Conservation (phyloP, 2,797 vertebrate species). For the Pseudochirops corinnae region DNA sequence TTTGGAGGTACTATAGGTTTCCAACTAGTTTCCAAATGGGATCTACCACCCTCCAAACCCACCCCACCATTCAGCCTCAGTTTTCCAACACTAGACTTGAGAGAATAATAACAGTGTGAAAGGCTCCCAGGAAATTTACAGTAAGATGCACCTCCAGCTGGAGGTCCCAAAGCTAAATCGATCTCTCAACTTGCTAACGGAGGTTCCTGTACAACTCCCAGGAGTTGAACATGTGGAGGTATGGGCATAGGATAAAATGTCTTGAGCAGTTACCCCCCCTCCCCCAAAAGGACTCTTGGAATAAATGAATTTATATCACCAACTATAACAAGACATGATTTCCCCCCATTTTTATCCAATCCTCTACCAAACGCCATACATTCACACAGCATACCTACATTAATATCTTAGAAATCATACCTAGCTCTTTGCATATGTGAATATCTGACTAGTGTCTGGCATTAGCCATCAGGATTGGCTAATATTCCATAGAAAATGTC, state of each 20-base stretch:
- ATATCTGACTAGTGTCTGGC: neutral
- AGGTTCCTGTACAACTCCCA: neutral
- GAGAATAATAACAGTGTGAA: neutral
- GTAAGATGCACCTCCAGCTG: neutral
- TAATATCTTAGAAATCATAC: neutral
- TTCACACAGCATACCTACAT: neutral
- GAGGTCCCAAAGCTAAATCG: neutral
- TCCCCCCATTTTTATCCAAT: neutral
- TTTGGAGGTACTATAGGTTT: neutral
- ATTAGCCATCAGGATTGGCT: neutral
- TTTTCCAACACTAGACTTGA: neutral
- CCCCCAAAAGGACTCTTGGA: neutral
- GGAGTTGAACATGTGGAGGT: neutral
- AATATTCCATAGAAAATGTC: neutral
- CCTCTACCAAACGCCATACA: fast-evolving
- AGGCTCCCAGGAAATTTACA: neutral
- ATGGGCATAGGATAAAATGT: neutral
- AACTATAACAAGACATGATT: neutral
- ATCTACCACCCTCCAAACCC: neutral
- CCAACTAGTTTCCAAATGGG: neutral
- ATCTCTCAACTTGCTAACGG: neutral
- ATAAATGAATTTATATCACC: neutral
- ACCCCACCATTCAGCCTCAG: neutral
- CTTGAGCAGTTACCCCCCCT: neutral
- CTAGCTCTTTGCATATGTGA: neutral